A percentile compares a stretch with the other conserved stretches of the same genome.
Conservation (phyloP, 2,113 vertebrate genomes). For the Acanthisitta chloris region DNA sequence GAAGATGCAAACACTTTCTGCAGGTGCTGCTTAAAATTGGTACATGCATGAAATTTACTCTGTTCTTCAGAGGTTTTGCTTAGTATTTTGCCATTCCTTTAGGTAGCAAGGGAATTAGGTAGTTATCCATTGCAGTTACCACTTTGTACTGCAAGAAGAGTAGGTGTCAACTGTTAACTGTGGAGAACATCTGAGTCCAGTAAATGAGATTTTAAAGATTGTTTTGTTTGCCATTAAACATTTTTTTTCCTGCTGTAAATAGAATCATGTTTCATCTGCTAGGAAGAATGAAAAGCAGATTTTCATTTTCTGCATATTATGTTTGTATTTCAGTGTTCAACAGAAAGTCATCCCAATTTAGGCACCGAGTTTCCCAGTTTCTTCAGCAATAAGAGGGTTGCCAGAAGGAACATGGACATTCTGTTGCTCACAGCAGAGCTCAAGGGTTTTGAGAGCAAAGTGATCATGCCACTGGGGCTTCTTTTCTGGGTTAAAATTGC, state of each 20-base stretch:
- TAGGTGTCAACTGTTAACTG: background rate
- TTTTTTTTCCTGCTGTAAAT: background rate
- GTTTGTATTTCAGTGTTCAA: background rate
- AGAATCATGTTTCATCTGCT: rapidly evolving
- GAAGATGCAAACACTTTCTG: background rate
- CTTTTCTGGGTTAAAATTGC: background rate
- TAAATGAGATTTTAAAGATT: background rate
- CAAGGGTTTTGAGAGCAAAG: background rate
- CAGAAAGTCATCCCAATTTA: background rate
- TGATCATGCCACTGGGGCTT: background rate
- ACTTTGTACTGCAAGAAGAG: background rate
- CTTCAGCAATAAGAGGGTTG: background rate
- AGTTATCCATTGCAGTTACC: background rate
- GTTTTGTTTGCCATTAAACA: background rate
- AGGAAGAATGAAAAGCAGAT: background rate
- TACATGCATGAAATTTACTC: background rate
- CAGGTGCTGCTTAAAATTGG: background rate
- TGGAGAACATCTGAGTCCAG: background rate
- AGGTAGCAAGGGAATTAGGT: background rate
- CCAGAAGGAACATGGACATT: background rate
- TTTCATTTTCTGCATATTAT: background rate
- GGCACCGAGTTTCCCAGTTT: background rate
- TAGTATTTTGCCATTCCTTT: background rate
- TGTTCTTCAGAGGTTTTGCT: background rate
- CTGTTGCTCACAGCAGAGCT: background rate